Evolutionary conservation across 1,140 invertebrate genomes (phyloP), one percentile per base, ranked within the genome.

Genomic region (Bombus consobrinus): DNA sequence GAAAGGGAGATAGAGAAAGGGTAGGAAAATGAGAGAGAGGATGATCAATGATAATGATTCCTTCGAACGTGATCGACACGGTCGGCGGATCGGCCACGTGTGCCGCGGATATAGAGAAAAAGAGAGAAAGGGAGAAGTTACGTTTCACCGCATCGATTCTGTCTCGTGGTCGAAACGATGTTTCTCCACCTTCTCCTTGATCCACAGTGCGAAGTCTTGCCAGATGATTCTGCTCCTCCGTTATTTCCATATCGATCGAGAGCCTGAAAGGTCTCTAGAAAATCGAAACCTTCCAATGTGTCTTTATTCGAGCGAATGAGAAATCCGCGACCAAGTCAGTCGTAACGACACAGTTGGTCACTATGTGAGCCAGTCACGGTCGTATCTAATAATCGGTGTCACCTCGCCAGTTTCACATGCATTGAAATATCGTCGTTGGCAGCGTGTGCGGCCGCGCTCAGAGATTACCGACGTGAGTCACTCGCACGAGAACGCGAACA

Each of bases 21-120:
- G 37, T n/a, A 34, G 25, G 53, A 62, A 37, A 77, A 12, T 28
- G 34, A 76, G 47, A 34, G 32, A 75, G 66, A 71, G 89, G 88
- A 90, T 92, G 92, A 93, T 92, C 91, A 92, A 93, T 91, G 92
- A 93, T 93, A 92, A 93, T 93, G 92, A 93, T 91, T 92, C 90
- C 81, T 79, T 86, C 75, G 85, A 93, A 92, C 92, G 92, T 92
- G 92, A 93, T 93, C 92, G 91, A 93, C 92, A 92, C 91, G 87
- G 87, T 82, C 88, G 89, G 87, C 88, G 92, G 84, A 90, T 83
- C 87, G 86, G 83, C 92, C 90, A 93, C 91, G 90, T 92, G 92
- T 93, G 85, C 86, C 90, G 78, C 72, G 72, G 80, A 83, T 81
- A 32, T 22, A 37, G 5, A 43, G 68, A 25, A 28, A 71, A 39